Evolutionary conservation across 2,888 invertebrate species (phyloP), one percentile per base, ranked within the genome.

Genomic region (Platerodrilus igneus): DNA sequence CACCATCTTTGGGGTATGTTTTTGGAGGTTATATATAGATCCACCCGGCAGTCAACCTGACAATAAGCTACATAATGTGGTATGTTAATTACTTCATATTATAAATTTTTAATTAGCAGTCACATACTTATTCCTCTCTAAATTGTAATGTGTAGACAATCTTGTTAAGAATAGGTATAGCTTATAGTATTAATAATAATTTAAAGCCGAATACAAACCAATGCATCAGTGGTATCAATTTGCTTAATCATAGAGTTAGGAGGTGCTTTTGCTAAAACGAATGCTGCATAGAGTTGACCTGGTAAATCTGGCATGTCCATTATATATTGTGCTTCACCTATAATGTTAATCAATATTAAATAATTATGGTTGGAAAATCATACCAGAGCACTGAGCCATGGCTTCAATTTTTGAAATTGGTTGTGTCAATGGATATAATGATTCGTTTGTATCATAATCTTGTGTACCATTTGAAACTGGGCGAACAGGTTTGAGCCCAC

Each of bases 401-500:
- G 82, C 81, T 66, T 87, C 88, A 17, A 84, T 50, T 62, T 91
- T 90, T 0, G 79, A 75, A 5, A 87, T 67, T 0, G 88, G 82
- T 57, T 87, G 72, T 46, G 80, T 83, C 7, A 89, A 58, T 1
- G 90, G 89, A 76, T 81, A 88, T 10, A 80, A 58, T 19, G 70
- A 71, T 56, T 78, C 73, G 47, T 83, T 77, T 0, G 82, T 83
- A 33, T 84, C 82, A 59, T 75, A 89, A 21, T 70, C 71, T 63
- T 88, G 87, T 4, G 68, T 72, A 1, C 83, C 87, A 11, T 74
- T 74, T 0, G 87, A 86, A 2, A 79, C 60, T 0, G 71, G 72
- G 19, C 89, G 74, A 37, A 77, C 71, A 3, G 86, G 63, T 2
- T 72, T 59, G 2, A 67, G 60, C 0, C 76, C 79, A 1, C 85